Evolutionary conservation across 1,140 invertebrate species (phyloP).

Genomic region (Ostrea edulis): DNA sequence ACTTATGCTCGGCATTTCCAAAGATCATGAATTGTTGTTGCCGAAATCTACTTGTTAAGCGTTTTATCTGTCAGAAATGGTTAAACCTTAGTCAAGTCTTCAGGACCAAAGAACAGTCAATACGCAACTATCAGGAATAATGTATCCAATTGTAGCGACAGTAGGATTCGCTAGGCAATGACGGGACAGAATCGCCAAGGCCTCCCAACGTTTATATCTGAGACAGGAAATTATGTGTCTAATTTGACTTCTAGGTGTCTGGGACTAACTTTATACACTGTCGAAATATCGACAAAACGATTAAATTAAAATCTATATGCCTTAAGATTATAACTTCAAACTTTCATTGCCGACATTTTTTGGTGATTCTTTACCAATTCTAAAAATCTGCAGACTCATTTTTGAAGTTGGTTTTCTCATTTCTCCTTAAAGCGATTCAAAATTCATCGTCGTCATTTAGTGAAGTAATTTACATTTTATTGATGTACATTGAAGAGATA

Average conservation of each 20-base stretch:
- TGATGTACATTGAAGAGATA: background rate
- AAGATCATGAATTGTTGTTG: constrained; percentile 8
- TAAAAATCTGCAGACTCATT: background rate
- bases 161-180: background rate
- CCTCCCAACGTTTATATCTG: background rate
- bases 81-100: background rate
- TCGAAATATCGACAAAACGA: too few species aligned
- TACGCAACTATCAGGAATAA: background rate
- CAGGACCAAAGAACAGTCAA: constrained; percentile 31
- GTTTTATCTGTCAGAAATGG: constrained; percentile 28
- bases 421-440: background rate
- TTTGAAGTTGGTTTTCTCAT: background rate
- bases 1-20: constrained; percentile 5
- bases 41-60: constrained; percentile 2
- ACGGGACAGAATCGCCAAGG: background rate
- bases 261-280: too few species aligned
- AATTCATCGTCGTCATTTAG: constrained; percentile 21
- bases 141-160: background rate
- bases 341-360: background rate
- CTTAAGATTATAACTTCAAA: too few species aligned
- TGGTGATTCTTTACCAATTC: background rate
- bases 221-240: background rate
- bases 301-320: too few species aligned
- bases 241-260: too few species aligned
- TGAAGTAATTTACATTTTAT: background rate